A percentile compares a stretch with the other conserved stretches of the same genome.
Evolutionary conservation across 1,140 invertebrate species (phyloP).

Genomic region (Lycorma delicatula): DNA sequence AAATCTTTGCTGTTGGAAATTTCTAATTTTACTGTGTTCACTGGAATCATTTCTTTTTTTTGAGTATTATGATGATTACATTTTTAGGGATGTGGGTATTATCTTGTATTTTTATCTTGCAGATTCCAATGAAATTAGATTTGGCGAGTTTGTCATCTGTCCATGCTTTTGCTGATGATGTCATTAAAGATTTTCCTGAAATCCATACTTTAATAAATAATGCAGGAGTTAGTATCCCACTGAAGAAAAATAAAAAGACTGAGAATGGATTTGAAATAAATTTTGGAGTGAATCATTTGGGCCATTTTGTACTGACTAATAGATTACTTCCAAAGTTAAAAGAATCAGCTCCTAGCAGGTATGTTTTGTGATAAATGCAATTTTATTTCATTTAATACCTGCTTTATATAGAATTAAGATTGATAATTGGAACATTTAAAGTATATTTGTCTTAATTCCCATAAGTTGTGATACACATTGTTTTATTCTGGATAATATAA

Average conservation of each 20-base stretch:
- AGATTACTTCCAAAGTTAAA: conserved; percentile 60
- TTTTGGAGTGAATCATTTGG: conserved; percentile 70
- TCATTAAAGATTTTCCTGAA: conserved; percentile 49
- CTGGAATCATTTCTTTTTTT: too few relatives aligned
- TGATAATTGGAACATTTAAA: too few relatives aligned
- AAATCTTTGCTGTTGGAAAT: too few relatives aligned
- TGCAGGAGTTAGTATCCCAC: conserved; percentile 54
- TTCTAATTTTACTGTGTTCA: too few relatives aligned
- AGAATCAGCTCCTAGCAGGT: conserved; percentile 50
- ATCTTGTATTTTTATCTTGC: too few relatives aligned
- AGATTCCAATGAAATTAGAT: conserved; percentile 64
- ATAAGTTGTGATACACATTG: too few relatives aligned
- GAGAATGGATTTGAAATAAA: conserved; percentile 77
- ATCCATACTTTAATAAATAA: conserved; percentile 71
- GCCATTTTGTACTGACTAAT: conserved; percentile 77
- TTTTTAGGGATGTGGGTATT: too few relatives aligned
- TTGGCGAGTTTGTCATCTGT: conserved; percentile 61
- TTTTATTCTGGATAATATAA: conserved; percentile 36
- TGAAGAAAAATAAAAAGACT: conserved; percentile 45
- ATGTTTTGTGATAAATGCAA: conserved; percentile 43
- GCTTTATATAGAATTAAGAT: too few relatives aligned
- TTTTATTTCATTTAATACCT: too few relatives aligned
- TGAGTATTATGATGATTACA: too few relatives aligned
- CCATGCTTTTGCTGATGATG: conserved; percentile 52
- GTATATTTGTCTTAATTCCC: too few relatives aligned